Percentiles rank a stretch among this genome's conserved stretches.
These are phyloP conservation scores for Amiota minor DNA, from an alignment of 2,888 invertebrate genomes.

Conservation along the genomic window DNA sequence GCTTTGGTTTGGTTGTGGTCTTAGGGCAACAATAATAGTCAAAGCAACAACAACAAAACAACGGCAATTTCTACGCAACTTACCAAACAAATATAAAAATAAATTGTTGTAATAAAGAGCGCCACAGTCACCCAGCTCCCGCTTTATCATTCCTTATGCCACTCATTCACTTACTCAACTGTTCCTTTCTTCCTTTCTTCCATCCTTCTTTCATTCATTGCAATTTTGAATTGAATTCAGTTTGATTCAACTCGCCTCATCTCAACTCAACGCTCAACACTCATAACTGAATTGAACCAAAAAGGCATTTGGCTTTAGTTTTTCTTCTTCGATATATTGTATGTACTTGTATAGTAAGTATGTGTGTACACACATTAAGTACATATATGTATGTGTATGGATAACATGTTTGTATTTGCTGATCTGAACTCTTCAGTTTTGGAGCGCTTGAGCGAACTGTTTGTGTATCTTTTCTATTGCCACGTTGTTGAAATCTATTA, in stretches of 20 bases:
- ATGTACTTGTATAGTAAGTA: neutral
- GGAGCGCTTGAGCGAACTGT: neutral
- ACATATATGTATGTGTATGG: neutral
- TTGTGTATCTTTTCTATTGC: slow-evolving; percentile 64
- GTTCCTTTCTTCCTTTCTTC: neutral
- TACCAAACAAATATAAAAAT: slow-evolving; percentile 66
- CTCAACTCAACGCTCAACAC: no score
- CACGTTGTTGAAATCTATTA: slow-evolving; percentile 68
- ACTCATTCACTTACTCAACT: neutral
- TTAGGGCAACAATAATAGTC: neutral
- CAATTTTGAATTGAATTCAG: neutral
- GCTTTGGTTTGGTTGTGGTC: neutral
- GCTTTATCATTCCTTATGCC: neutral
- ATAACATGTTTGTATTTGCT: neutral
- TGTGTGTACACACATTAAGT: neutral
- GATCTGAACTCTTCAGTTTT: neutral
- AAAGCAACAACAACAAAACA: slow-evolving; percentile 18
- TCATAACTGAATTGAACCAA: no score
- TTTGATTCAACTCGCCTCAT: neutral
- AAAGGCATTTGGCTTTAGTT: slow-evolving; percentile 42
- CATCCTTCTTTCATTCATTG: neutral
- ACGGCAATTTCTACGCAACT: slow-evolving; percentile 61
- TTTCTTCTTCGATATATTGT: neutral
- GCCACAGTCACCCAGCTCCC: neutral
- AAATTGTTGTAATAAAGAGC: slow-evolving; percentile 60